Evolutionary conservation across 2,888 invertebrate species (phyloP), one percentile per base, ranked within the genome.

Genomic region (Chirona hameri): DNA sequence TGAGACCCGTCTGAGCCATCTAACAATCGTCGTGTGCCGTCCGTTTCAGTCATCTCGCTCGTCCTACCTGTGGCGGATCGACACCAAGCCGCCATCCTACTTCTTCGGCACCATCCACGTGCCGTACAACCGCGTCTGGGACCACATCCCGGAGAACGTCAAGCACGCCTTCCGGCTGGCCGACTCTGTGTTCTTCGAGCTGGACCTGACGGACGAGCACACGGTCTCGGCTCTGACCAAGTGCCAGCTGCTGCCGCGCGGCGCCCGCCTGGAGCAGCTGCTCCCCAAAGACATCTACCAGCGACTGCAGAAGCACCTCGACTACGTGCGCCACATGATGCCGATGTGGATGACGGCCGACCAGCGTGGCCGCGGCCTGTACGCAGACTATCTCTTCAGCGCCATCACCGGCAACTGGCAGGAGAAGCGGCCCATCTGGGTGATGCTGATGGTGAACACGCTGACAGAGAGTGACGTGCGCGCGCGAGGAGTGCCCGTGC

Each of bases 51-150:
- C 46, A 0, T 46, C 46, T 1, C 39, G 24, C 39, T 55, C 83
- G 60, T 86, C 86, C 39, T 86, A 86, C 83, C 84, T 86, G 79
- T 86, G 86, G 86, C 82, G 84, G 82, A 84, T 86, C 60, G 84
- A 85, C 65, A 83, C 84, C 12, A 83, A 84, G 39, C 87, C 88
- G 3, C 86, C 87, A 2, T 87, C 89, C 4, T 91, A 89, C 86
- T 88, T 91, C 84, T 91, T 90, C 86, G 91, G 91, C 55, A 91
- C 91, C 21, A 90, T 91, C 85, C 91, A 91, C 86, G 90, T 91
- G 27, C 90, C 91, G 0, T 91, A 90, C 86, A 89, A 89, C 15
- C 86, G 88, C 82, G 90, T 91, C 52, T 91, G 90, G 91, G 88
- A 89, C 86, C 87, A 87, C 87, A 89, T 91, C 82, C 89, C 90